Evolutionary conservation across 2,888 invertebrate species (phyloP).

Genomic region (Perdita meconis): DNA sequence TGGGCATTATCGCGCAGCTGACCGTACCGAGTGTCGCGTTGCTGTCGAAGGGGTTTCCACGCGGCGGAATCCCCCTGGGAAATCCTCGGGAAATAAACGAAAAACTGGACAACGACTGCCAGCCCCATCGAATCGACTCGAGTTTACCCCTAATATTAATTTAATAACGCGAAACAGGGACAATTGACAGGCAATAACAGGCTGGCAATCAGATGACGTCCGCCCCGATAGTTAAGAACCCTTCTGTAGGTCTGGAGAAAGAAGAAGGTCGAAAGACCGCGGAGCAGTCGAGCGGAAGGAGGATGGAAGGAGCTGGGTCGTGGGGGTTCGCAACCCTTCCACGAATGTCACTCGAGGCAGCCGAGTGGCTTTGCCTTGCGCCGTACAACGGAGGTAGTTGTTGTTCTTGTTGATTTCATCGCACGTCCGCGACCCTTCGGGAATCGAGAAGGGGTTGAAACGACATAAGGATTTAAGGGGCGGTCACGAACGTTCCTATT

Average conservation of each 20-base stretch:
- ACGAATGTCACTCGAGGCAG: constrained; percentile 81
- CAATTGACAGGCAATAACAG: constrained; percentile 84
- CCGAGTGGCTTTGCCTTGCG: constrained; percentile 73
- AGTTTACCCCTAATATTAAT: constrained; percentile 80
- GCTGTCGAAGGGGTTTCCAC: constrained; percentile 42
- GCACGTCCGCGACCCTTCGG: constrained; percentile 80
- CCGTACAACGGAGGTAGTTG: constrained; percentile 76
- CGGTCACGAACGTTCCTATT: constrained; percentile 63
- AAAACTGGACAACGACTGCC: constrained; percentile 71
- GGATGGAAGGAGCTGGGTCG: constrained; percentile 11
- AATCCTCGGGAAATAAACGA: constrained; percentile 76
- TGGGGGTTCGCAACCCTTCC: constrained; percentile 77
- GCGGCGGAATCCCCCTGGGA: constrained; percentile 77
- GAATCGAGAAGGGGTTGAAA: constrained; percentile 77
- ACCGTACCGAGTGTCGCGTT: constrained; percentile 36
- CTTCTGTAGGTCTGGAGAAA: constrained; percentile 46
- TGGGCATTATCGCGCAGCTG: constrained; percentile 37
- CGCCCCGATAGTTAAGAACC: constrained; percentile 74
- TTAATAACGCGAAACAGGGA: constrained; percentile 82
- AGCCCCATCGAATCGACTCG: constrained; percentile 59
- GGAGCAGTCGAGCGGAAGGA: background rate
- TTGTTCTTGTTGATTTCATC: constrained; percentile 84
- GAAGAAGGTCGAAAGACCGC: constrained; percentile 43
- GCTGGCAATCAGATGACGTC: constrained; percentile 79
- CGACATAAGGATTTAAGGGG: constrained; percentile 79